A percentile compares a stretch with the other conserved stretches of the same genome.
Evolutionary conservation across 1,140 invertebrate species (phyloP).

Genomic region (Aradophagus sp.): DNA sequence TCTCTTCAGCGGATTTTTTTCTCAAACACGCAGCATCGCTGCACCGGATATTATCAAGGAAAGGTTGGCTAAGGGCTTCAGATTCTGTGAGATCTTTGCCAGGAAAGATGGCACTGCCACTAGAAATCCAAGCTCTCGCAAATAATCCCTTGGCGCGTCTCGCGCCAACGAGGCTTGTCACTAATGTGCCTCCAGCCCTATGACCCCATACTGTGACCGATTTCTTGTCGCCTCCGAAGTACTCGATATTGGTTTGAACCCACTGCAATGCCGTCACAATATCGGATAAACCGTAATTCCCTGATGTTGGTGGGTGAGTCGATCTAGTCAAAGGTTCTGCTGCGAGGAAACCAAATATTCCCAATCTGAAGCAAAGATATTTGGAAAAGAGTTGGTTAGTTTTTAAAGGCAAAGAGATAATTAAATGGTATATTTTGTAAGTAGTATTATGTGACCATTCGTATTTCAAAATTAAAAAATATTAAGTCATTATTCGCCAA

Average conservation of each 20-base stretch:
- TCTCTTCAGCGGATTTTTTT: constrained; percentile 77
- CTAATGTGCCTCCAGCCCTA: constrained; percentile 85
- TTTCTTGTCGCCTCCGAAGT: constrained; percentile 87
- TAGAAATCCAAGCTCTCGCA: constrained; percentile 83
- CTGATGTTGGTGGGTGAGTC: constrained; percentile 83
- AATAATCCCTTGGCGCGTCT: constrained; percentile 79
- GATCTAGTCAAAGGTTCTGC: constrained; percentile 81
- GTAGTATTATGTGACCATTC: too few species aligned
- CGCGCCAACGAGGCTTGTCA: constrained; percentile 80
- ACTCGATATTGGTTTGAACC: constrained; percentile 86
- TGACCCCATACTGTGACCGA: constrained; percentile 88
- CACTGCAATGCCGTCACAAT: constrained; percentile 85
- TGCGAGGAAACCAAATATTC: constrained; percentile 86
- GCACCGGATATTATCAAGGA: constrained; percentile 76
- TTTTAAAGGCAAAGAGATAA: too few species aligned
- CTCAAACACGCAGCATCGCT: constrained; percentile 78
- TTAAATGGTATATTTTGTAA: too few species aligned
- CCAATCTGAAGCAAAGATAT: constrained; percentile 72
- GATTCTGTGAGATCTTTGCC: constrained; percentile 77
- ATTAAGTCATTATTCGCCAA: too few species aligned
- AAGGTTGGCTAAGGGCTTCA: constrained; percentile 78
- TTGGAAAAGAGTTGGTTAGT: too few species aligned
- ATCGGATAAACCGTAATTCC: constrained; percentile 91
- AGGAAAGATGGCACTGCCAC: constrained; percentile 81
- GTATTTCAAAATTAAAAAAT: too few species aligned